A percentile compares a stretch with the other conserved stretches of the same genome.
Conservation (phyloP, 92 coral and sea anemone species). For the Porites divaricata region DNA sequence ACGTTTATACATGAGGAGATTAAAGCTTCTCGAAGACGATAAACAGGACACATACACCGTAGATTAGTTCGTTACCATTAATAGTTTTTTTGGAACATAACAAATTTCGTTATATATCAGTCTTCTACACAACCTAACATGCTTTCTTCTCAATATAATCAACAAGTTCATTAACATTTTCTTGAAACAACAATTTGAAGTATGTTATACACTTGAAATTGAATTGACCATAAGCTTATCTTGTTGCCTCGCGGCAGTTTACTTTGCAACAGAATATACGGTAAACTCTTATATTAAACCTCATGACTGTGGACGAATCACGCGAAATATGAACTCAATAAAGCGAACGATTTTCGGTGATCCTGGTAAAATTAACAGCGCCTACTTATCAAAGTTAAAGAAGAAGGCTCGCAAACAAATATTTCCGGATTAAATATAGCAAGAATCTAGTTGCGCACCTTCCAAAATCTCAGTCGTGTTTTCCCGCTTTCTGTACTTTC, state of each 20-base stretch:
- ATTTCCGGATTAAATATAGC: not conserved
- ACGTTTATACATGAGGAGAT: not conserved
- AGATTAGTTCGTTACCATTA: too few relatives aligned
- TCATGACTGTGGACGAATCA: too few relatives aligned
- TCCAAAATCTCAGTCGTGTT: constrained; percentile 86
- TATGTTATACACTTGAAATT: constrained; percentile 36
- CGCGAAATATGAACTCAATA: not conserved
- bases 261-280: not conserved
- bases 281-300: not conserved
- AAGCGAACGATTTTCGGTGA: too few relatives aligned
- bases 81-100: not conserved
- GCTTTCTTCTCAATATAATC: constrained; percentile 10
- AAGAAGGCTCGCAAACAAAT: constrained; percentile 4
- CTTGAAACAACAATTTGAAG: constrained; percentile 52
- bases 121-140: not conserved
- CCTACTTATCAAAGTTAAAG: not conserved
- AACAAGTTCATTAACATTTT: constrained; percentile 1
- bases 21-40: not conserved
- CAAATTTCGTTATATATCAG: not conserved
- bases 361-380: too few relatives aligned
- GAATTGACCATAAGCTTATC: not conserved
- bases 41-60: too few relatives aligned
- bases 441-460: constrained; percentile 55
- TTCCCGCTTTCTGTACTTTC: constrained; percentile 90
- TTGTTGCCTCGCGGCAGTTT: constrained; percentile 8